Percentiles rank a stretch among this genome's conserved stretches.
Evolutionary conservation across 2,797 vertebrate species (phyloP).

Genomic region (Hylomyscus alleni): DNA sequence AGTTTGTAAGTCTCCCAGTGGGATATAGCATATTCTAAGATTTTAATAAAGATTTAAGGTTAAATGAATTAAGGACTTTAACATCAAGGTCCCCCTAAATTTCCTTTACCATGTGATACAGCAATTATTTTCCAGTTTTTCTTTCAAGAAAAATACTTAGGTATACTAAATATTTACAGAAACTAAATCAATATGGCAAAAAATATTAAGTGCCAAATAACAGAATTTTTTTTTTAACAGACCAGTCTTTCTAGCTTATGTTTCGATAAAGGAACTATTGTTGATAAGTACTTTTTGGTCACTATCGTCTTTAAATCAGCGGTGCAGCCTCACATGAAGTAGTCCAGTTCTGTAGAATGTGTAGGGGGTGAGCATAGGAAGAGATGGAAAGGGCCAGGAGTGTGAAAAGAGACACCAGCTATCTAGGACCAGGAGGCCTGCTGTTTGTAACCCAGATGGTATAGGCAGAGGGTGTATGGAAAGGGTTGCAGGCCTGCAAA

Average conservation of each 20-base stretch:
- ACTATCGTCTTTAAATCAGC: not conserved
- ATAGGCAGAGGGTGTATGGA: accelerated
- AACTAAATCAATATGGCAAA: not conserved
- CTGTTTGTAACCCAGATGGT: accelerated
- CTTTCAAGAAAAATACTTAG: slow-evolving; percentile 14
- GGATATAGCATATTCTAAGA: not conserved
- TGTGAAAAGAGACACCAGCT: not conserved
- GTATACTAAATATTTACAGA: slow-evolving; percentile 45
- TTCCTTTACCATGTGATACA: not conserved
- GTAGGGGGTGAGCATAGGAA: not conserved
- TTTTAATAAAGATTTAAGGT: slow-evolving; percentile 42
- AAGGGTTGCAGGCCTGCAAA: not conserved
- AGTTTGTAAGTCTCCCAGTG: not conserved
- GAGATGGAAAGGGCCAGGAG: not conserved
- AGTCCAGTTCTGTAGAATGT: not conserved
- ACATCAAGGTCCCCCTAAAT: slow-evolving; percentile 23
- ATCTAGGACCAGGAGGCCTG: not conserved
- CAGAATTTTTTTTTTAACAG: not conserved
- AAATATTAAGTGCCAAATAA: slow-evolving; percentile 27
- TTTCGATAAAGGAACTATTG: not conserved
- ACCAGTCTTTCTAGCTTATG: not conserved
- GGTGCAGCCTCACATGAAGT: not conserved
- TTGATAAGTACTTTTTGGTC: slow-evolving; percentile 34
- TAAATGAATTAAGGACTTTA: not conserved
- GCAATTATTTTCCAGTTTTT: slow-evolving; percentile 16